A percentile compares a stretch with the other conserved stretches of the same genome.
These are phyloP conservation scores for Gymnosoma rotundatum DNA, from an alignment of 2,888 invertebrate species.

Conservation along the genomic window DNA sequence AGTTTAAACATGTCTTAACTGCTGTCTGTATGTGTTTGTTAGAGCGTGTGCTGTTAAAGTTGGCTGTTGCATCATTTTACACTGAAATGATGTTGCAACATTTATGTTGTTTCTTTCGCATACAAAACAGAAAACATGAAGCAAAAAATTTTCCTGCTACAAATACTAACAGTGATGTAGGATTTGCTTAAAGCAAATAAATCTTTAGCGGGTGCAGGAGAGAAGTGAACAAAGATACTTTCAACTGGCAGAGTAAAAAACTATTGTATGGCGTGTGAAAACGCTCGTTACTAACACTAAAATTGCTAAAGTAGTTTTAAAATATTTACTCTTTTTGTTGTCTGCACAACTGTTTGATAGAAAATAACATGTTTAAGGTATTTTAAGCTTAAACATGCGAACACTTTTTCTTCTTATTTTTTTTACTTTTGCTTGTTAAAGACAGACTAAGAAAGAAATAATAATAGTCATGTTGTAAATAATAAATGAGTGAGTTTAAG, in stretches of 20 bases:
- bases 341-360: constrained; percentile 35
- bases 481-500: constrained; percentile 20
- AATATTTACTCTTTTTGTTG: constrained; percentile 27
- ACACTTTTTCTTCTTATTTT: not conserved
- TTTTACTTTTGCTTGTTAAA: not conserved
- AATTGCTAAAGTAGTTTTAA: constrained; percentile 37
- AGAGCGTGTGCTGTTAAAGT: not conserved
- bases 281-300: constrained; percentile 45
- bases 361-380: constrained; percentile 24
- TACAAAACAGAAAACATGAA: not conserved
- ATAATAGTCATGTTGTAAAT: constrained; percentile 23
- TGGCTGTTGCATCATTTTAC: constrained; percentile 30
- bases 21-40: not conserved
- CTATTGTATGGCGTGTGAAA: constrained; percentile 55
- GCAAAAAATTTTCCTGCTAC: constrained; percentile 7
- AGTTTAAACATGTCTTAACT: constrained; percentile 34
- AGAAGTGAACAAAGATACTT: not conserved
- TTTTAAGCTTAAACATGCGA: constrained; percentile 37
- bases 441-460: constrained; percentile 7
- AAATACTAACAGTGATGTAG: constrained; percentile 10
- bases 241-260: constrained; percentile 18
- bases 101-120: constrained; percentile 19
- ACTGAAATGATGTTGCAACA: constrained; percentile 31
- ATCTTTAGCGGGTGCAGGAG: constrained; percentile 19
- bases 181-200: constrained; percentile 46